Percentiles rank a stretch among this genome's conserved stretches.
Evolutionary conservation across 2,888 invertebrate genomes (phyloP).

Genomic region (Lycaena phlaeas): DNA sequence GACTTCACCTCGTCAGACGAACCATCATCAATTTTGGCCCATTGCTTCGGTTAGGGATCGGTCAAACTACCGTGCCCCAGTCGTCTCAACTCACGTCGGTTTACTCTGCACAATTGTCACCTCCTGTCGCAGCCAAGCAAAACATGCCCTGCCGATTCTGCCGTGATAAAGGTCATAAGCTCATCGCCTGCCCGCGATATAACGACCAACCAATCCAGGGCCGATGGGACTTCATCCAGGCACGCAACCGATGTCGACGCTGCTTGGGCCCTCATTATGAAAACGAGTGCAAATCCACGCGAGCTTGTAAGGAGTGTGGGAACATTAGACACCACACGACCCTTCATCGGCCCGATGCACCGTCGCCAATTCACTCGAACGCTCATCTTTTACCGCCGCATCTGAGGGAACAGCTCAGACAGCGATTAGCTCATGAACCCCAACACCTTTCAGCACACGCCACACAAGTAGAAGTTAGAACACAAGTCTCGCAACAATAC

Average conservation of each 20-base stretch:
- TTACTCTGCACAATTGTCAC: neutral
- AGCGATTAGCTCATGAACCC: too few relatives aligned
- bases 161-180: neutral
- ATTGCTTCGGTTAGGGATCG: neutral
- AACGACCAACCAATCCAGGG: neutral
- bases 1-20: neutral
- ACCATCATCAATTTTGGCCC: neutral
- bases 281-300: neutral
- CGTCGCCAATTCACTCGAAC: too few relatives aligned
- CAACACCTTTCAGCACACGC: too few relatives aligned
- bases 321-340: neutral
- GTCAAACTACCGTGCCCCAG: neutral
- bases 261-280: neutral
- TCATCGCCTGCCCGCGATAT: neutral
- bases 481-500: too few relatives aligned
- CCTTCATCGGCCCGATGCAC: neutral
- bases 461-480: too few relatives aligned
- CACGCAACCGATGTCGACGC: neutral
- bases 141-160: neutral
- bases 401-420: too few relatives aligned
- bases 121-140: neutral
- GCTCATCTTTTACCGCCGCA: too few relatives aligned
- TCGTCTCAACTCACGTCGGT: neutral
- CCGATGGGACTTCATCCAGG: constrained; percentile 1
- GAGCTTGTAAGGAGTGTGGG: neutral